Evolutionary conservation across 2,888 invertebrate species (phyloP), one percentile per base, ranked within the genome.

Genomic region (Coelogynopora nodosa): DNA sequence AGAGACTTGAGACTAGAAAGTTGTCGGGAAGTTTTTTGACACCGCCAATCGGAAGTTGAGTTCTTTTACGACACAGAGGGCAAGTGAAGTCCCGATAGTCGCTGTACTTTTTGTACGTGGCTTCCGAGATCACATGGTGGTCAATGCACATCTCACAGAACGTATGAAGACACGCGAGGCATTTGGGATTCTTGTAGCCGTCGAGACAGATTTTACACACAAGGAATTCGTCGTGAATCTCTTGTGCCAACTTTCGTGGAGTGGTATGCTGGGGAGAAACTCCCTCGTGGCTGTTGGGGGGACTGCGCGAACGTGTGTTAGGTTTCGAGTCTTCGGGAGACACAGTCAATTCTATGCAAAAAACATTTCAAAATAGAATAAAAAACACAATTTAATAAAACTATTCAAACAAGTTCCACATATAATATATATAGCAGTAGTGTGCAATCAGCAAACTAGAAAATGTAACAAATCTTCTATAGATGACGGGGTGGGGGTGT

Each of bases 21-120:
- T 92, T 92, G 89, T 92, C 92, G 0, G 92, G 92, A 82, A 92
- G 90, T 88, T 91, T 92, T 89, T 92, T 92, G 26, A 92, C 92
- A 74, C 92, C 92, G 10, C 92, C 92, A 81, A 92, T 89, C 67
- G 92, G 92, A 67, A 92, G 90, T 86, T 91, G 91, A 0, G 92
- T 92, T 67, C 92, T 89, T 88, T 92, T 92, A 82, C 92, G 90
- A 88, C 92, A 92, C 30, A 92, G 90, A 0, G 92, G 92, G 88
- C 92, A 92, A 5, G 92, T 92, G 89, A 92, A 92, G 88, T 92
- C 92, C 5, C 92, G 89, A 88, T 92, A 92, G 89, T 92, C 92
- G 89, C 90, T 91, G 89, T 92, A 92, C 89, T 92, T 92, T 89
- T 92, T 92, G 90, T 92, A 92, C 26, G 91, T 91, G 86, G 90